A percentile compares a stretch with the other conserved stretches of the same genome.
Conservation (phyloP, 2,888 invertebrate species). For the Nipponacmea schrenckii region DNA sequence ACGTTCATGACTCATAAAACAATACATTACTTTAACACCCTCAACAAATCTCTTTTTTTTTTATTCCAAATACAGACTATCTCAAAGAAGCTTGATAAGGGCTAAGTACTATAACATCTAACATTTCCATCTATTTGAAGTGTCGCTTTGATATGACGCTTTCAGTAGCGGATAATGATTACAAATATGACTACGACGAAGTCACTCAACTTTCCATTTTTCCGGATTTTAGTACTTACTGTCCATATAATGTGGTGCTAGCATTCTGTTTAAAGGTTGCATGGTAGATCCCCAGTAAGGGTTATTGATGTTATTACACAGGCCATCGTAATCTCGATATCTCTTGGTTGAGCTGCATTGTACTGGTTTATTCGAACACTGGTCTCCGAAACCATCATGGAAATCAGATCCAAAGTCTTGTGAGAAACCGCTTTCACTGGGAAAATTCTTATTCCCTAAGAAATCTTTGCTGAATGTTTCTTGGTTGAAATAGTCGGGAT, state of each 20-base stretch:
- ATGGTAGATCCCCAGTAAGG: conserved; percentile 82
- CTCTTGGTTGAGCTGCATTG: conserved; percentile 55
- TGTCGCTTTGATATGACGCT: no score
- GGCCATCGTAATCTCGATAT: conserved; percentile 90
- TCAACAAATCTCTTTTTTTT: no score
- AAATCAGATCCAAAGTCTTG: neutral
- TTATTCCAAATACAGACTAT: no score
- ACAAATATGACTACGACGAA: no score
- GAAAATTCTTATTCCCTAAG: neutral
- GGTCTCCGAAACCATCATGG: neutral
- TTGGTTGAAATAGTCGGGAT: conserved; percentile 6
- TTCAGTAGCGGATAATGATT: no score
- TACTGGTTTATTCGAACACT: conserved; percentile 17
- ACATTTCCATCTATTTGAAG: no score
- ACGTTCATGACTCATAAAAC: neutral
- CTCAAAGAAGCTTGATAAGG: no score
- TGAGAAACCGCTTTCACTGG: neutral
- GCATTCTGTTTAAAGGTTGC: conserved; percentile 25
- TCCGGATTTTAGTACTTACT: conserved; percentile 20
- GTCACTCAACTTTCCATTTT: no score
- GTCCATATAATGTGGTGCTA: conserved; percentile 25
- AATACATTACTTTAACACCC: no score
- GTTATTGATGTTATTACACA: conserved; percentile 91
- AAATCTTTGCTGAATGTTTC: conserved; percentile 1
- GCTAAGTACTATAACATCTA: no score